phyloP scores from a whole-genome alignment of 2,797 vertebrate genomes.

The Discoglossus pictus region DNA sequence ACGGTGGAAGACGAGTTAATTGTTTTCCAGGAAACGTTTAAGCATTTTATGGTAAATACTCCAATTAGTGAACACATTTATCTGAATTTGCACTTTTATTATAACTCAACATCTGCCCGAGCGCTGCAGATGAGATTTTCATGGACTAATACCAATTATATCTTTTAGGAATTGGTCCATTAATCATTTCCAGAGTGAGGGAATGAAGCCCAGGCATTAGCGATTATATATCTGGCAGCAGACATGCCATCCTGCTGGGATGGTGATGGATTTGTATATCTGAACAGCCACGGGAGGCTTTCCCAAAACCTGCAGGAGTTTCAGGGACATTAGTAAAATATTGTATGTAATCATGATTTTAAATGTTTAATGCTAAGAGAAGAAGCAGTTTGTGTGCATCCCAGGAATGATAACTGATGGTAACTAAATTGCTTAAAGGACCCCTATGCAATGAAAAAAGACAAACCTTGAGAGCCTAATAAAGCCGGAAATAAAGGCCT shows the following conservation, averaged over 20 bases:
- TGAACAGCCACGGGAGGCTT: conserved; percentile 20
- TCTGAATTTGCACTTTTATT: conserved; percentile 9
- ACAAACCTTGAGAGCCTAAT: no score
- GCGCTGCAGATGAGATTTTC: conserved; percentile 8
- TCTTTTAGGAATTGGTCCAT: conserved; percentile 2
- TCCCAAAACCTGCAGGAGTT: conserved; percentile 19
- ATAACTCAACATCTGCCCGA: conserved; percentile 27
- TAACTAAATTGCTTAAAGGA: no score
- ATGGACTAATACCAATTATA: conserved; percentile 14
- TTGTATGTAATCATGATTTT: conserved; percentile 22
- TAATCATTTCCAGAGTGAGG: conserved; percentile 34
- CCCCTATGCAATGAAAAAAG: no score
- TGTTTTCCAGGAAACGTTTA: conserved; percentile 17
- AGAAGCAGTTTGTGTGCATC: background rate
- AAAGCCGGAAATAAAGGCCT: no score
- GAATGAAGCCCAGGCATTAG: conserved; percentile 16
- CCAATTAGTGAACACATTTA: background rate
- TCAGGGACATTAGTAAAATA: conserved; percentile 34
- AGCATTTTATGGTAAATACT: conserved; percentile 6
- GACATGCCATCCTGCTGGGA: conserved; percentile 29
- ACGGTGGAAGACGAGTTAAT: background rate
- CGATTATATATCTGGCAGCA: conserved; percentile 42
- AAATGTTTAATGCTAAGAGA: conserved; percentile 16
- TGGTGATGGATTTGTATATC: conserved; percentile 35
- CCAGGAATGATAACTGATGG: no score